Percentiles rank a stretch among this genome's conserved stretches.
These are phyloP conservation scores for Sarcophaga subvicina DNA, from an alignment of 2,888 invertebrate species.

Conservation along the genomic window DNA sequence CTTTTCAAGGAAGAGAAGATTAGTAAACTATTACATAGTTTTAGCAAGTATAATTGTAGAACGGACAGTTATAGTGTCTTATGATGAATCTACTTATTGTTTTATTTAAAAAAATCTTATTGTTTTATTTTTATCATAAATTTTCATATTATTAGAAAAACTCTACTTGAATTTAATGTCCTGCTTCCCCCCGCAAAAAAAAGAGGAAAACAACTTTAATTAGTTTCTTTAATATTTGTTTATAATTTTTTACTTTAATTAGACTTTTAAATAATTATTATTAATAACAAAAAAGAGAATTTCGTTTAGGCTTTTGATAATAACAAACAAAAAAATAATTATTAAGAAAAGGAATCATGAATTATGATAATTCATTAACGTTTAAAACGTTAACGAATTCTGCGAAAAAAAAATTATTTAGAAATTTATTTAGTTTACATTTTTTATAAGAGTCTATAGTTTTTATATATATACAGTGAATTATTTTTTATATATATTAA, in stretches of 20 bases:
- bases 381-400: slow-evolving; percentile 57
- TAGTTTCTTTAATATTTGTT: slow-evolving; percentile 55
- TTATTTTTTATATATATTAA: slow-evolving; percentile 56
- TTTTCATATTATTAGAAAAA: slow-evolving; percentile 42
- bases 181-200: neutral
- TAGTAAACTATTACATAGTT: slow-evolving; percentile 42
- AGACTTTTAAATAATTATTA: neutral
- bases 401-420: slow-evolving; percentile 19
- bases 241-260: slow-evolving; percentile 52
- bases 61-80: neutral
- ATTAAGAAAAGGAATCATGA: slow-evolving; percentile 5
- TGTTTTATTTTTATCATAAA: neutral
- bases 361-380: slow-evolving; percentile 18
- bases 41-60: neutral
- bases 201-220: slow-evolving; percentile 30
- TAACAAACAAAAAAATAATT: neutral
- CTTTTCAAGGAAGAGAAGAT: neutral
- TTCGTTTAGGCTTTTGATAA: slow-evolving; percentile 44
- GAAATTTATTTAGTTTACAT: slow-evolving; percentile 52
- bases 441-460: slow-evolving; percentile 64
- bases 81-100: slow-evolving; percentile 35
- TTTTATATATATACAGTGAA: slow-evolving; percentile 65
- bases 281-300: slow-evolving; percentile 34
- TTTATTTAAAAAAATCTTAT: slow-evolving; percentile 17
- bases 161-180: slow-evolving; percentile 68